phyloP scores from a whole-genome alignment of 2,797 vertebrate genomes.

The Allobates femoralis region DNA sequence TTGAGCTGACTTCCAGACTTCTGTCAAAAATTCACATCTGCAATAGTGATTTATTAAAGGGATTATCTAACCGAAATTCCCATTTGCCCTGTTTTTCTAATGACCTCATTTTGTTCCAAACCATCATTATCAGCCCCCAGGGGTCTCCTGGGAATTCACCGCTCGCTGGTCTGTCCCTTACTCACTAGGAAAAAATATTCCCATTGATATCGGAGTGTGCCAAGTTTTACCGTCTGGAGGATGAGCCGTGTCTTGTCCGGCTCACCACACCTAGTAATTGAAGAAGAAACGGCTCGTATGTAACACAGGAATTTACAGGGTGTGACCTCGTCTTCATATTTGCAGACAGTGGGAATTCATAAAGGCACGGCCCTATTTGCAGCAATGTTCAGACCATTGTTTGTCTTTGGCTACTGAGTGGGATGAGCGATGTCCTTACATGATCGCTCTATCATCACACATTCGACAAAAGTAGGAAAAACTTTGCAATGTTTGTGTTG shows the following conservation, averaged over 20 bases:
- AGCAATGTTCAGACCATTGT: conserved; percentile 69
- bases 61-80: conserved; percentile 29
- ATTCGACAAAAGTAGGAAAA: conserved; percentile 8
- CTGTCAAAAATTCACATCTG: conserved; percentile 16
- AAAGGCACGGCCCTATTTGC: conserved; percentile 67
- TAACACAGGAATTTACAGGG: conserved; percentile 67
- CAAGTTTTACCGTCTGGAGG: conserved; percentile 52
- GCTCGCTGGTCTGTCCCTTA: conserved; percentile 1
- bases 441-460: conserved; percentile 68
- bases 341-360: conserved; percentile 68
- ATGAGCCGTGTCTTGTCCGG: conserved; percentile 72
- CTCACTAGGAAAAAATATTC: not conserved
- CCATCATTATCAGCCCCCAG: not conserved
- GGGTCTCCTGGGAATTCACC: not conserved
- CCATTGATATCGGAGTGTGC: not conserved
- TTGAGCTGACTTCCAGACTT: not conserved
- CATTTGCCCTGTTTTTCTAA: conserved; percentile 25
- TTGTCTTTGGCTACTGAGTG: conserved; percentile 45
- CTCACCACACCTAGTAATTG: conserved; percentile 73
- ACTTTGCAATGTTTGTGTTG: no score
- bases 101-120: conserved; percentile 27
- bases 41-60: not conserved
- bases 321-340: conserved; percentile 67
- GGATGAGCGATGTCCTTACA: conserved; percentile 69
- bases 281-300: conserved; percentile 66